phyloP scores from a whole-genome alignment of 2,888 invertebrate species.

The Cryptophagus acutangulus region DNA sequence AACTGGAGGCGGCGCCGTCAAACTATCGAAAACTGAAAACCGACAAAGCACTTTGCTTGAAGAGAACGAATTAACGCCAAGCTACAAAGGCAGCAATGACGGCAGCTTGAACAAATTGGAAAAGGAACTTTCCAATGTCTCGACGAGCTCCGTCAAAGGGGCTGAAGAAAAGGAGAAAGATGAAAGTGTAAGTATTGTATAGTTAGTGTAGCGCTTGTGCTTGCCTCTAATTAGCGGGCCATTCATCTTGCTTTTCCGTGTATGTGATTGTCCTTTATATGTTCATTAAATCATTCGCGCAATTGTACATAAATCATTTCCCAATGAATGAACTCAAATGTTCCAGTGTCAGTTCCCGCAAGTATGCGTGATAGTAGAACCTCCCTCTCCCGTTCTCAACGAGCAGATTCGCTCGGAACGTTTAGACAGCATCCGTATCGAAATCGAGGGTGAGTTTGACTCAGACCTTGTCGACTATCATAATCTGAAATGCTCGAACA shows the following conservation, averaged over 20 bases:
- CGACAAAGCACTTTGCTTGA: slow-evolving; percentile 43
- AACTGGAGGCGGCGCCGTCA: slow-evolving; percentile 31
- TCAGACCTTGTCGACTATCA: slow-evolving; percentile 39
- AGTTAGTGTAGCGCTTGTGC: no score
- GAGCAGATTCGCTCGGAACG: slow-evolving; percentile 46
- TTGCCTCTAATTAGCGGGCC: no score
- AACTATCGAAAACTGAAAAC: slow-evolving; percentile 46
- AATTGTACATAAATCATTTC: no score
- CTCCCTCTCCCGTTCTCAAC: slow-evolving; percentile 67
- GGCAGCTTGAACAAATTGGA: slow-evolving; percentile 41
- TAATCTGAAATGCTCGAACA: slow-evolving; percentile 39
- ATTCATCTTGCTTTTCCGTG: no score
- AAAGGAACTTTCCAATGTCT: slow-evolving; percentile 41
- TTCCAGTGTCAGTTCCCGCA: slow-evolving; percentile 52
- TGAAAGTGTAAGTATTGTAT: slow-evolving; percentile 25
- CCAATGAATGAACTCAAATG: background rate
- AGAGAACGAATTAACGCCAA: slow-evolving; percentile 39
- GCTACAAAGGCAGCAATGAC: slow-evolving; percentile 29
- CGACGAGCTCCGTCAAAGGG: slow-evolving; percentile 34
- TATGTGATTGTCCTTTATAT: no score
- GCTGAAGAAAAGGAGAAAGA: slow-evolving; percentile 26
- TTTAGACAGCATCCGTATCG: slow-evolving; percentile 39
- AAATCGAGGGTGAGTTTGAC: slow-evolving; percentile 38
- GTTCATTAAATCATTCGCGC: no score
- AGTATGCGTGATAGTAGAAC: slow-evolving; percentile 70